Evolutionary conservation across 2,113 vertebrate genomes (phyloP).

Genomic region (Gorsachius goisagi): DNA sequence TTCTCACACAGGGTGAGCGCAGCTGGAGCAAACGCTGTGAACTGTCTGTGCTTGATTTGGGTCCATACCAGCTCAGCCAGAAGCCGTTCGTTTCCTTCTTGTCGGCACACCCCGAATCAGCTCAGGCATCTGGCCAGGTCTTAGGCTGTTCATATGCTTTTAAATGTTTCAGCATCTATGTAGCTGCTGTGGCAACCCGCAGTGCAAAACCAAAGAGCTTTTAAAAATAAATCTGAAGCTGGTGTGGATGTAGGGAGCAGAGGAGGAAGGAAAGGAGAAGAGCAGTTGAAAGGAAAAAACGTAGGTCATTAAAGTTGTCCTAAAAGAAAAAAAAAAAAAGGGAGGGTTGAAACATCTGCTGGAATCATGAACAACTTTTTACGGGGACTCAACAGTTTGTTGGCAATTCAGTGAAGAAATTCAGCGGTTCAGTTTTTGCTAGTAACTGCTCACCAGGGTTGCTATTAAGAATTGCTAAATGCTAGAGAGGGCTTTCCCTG

Average conservation of each 20-base stretch:
- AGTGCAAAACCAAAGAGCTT: background rate
- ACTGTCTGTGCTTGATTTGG: background rate
- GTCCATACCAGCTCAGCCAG: background rate
- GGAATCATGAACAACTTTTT: background rate
- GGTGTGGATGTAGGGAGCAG: background rate
- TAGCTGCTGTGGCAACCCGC: conserved; percentile 20
- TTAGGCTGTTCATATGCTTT: background rate
- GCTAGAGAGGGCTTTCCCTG: background rate
- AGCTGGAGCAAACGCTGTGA: background rate
- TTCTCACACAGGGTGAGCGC: background rate
- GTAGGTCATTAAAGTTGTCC: background rate
- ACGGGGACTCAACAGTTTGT: background rate
- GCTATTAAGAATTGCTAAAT: background rate
- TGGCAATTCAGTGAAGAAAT: background rate
- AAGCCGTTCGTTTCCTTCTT: background rate
- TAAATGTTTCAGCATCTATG: conserved; percentile 13
- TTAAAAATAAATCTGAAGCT: background rate
- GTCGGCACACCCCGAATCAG: background rate
- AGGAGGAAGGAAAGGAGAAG: conserved; percentile 29
- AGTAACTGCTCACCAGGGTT: background rate
- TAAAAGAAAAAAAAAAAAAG: background rate
- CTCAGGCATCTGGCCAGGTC: background rate
- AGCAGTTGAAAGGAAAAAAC: conserved; percentile 42
- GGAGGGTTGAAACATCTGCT: background rate
- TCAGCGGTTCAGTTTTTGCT: background rate